phyloP scores from a whole-genome alignment of 2,797 vertebrate genomes.

The Monodelphis domestica region DNA sequence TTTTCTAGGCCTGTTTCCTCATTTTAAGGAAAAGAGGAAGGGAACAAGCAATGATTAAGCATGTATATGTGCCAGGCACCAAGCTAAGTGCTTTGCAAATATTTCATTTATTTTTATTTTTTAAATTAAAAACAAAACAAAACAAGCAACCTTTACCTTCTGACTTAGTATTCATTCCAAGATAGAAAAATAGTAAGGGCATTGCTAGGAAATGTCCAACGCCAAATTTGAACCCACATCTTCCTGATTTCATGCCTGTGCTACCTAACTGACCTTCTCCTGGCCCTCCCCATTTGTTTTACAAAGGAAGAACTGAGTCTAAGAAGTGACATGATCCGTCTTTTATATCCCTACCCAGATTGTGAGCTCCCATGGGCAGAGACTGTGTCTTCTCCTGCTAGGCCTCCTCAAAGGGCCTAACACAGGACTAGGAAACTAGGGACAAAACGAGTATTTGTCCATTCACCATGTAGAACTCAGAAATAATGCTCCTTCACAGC shows the following conservation, averaged over 20 bases:
- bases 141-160: no score
- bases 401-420: neutral
- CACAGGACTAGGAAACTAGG: neutral
- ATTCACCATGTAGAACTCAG: neutral
- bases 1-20: neutral
- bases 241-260: no score
- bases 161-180: slow-evolving; percentile 20
- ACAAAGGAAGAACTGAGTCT: neutral
- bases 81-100: neutral
- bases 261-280: neutral
- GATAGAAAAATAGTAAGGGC: no score
- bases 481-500: neutral
- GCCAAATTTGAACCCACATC: no score
- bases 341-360: neutral
- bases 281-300: neutral
- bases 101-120: no score
- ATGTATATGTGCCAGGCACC: neutral
- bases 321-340: neutral
- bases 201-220: no score
- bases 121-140: no score
- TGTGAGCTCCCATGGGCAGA: neutral
- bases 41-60: neutral
- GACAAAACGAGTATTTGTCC: neutral
- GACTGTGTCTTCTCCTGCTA: neutral
- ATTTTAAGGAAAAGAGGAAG: neutral